Base-by-base conservation (phyloP, 2,888 invertebrate species). In the Drosophila histrio region DNA sequence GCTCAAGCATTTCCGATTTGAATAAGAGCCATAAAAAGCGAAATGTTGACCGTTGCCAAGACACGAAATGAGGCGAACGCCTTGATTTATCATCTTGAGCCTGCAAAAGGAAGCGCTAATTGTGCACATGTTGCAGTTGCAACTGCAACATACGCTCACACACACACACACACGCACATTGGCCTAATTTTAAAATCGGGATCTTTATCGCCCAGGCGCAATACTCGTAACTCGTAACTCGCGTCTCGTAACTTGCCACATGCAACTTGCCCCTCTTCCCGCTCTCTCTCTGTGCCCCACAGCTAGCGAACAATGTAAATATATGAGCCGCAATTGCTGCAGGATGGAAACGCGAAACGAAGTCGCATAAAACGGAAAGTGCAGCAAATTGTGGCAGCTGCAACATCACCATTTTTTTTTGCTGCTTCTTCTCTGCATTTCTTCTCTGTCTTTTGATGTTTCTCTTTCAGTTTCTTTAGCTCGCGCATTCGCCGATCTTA, bases 361-460 rank as follows among this genome's bases (percentile, higher is more conserved):
- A 85, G 69, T 87, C 86, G 82, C 82, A 82, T 83, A 85, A 87
- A 85, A 85, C 84, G 87, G 83, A 88, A 85, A 85, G 87, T 85
- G 88, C 84, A 82, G 82, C 82, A 88, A 85, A 88, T 88, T 85
- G 88, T 87, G 87, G 87, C 84, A 85, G 84, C 84, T 85, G 84
- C 84, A 85, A 88, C 75, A 82, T 72, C 59, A 41, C 59, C 56
- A 58, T 63, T 70, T 69, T 68, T 57, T 56, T 24, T 36, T 65
- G n/a, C 36, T 44, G 4, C 21, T 30, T 15, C 11, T 43, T 32
- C 30, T 34, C 15, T 21, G 36, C 9, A 3, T 46, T 52, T 49
- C 15, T 44, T 36, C 19, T 30, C 39, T 15, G 38, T 41, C 49
- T 57, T 58, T 52, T 11, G 30, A 7, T 63, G 44, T 26, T 47